Evolutionary conservation across 2,797 vertebrate genomes (phyloP), one percentile per base, ranked within the genome.

Genomic region (Sebastes kiyomatsui): DNA sequence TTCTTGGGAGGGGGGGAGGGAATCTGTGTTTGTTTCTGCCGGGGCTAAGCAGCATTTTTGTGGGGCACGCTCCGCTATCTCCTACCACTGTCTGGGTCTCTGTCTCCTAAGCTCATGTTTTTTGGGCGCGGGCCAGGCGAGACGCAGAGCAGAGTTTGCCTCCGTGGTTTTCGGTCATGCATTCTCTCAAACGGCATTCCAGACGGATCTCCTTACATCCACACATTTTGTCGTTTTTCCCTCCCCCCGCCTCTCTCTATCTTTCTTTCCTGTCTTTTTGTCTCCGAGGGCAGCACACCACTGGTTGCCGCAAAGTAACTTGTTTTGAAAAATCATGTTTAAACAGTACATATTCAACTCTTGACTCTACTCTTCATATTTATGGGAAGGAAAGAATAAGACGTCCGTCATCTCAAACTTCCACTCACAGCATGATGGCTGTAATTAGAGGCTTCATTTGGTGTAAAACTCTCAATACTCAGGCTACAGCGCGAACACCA

Each of bases 141-240:
- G 83, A 77, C 2, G 23, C 60, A 55, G 72, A 81, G 88, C 85
- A 87, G 75, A 79, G 79, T 86, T 87, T 84, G 71, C 38, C 73
- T 85, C 75, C 13, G 77, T 7, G 75, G 87, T 89, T 92, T 86
- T 86, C 66, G 67, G 82, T 89, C 86, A 81, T 86, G 85, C 85
- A 75, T 88, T 93, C 79, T 72, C 87, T 90, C 78, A 80, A 85
- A 67, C 66, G 25, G 70, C 88, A 93, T 95, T 93, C 93, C 93
- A 93, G 80, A 83, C 83, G 67, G 90, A 93, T 95, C 88, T 81
- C 80, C 82, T 94, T 93, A 91, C 92, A 89, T 81, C 74, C 70
- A 70, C 69, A 79, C 77, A 83, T 82, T 59, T 82, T 59, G 18
- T 20, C 27, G 2, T 14, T 4, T 14, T 4, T 38, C 28, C 68